These are phyloP conservation scores for Synergus japonicus DNA, from an alignment of 2,888 invertebrate genomes.

Conservation along the genomic window DNA sequence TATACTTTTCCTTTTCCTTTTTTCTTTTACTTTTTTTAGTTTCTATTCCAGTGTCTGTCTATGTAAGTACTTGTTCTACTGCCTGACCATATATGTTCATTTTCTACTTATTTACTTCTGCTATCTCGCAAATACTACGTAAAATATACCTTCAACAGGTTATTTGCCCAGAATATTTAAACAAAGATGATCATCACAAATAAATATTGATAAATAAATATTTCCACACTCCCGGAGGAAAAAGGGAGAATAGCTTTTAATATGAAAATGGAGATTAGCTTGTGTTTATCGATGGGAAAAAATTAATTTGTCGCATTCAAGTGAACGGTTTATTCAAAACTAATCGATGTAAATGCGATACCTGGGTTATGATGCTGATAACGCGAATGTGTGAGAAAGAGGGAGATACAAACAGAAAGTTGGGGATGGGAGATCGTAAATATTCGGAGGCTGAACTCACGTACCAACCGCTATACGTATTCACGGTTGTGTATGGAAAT, in stretches of 20 bases:
- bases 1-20: too few relatives aligned
- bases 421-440: constrained; percentile 8
- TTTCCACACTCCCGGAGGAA: background rate
- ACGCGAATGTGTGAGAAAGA: background rate
- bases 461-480: constrained; percentile 25
- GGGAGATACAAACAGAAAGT: background rate
- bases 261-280: background rate
- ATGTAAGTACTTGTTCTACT: too few relatives aligned
- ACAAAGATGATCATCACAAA: background rate
- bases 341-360: constrained; percentile 17
- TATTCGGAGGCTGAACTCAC: constrained; percentile 25
- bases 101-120: too few relatives aligned
- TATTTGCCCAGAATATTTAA: background rate
- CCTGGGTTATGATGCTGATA: background rate
- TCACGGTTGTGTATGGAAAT: constrained; percentile 39
- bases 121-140: too few relatives aligned
- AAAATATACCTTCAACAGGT: too few relatives aligned
- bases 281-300: background rate
- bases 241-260: background rate
- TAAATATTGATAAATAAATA: background rate
- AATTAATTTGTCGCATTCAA: constrained; percentile 15
- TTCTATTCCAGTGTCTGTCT: too few relatives aligned
- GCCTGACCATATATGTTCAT: too few relatives aligned
- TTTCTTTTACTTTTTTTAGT: too few relatives aligned
- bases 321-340: constrained; percentile 6